phyloP scores from a whole-genome alignment of 2,888 invertebrate species.

The Patella pellucida region DNA sequence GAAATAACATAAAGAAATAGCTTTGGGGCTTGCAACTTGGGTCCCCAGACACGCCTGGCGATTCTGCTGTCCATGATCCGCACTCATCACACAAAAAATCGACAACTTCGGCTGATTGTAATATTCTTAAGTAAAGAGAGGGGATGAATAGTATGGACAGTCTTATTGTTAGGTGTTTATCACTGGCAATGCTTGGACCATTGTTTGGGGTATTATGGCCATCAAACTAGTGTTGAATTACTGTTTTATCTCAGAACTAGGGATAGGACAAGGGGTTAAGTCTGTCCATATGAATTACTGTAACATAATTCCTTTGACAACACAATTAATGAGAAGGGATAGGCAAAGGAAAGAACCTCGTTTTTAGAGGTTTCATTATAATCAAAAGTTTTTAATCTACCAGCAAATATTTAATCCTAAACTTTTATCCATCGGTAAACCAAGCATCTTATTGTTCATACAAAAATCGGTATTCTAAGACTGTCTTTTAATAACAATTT shows the following conservation, averaged over 20 bases:
- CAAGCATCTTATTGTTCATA: neutral
- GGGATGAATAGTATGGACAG: neutral
- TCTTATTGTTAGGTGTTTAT: neutral
- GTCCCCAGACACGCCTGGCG: neutral
- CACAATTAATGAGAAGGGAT: neutral
- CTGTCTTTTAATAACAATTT: too few relatives aligned
- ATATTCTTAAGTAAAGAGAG: conserved; percentile 7
- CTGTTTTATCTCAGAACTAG: neutral
- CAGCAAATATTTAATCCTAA: neutral
- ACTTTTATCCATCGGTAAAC: neutral
- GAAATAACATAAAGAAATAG: conserved; percentile 7
- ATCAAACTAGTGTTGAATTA: neutral
- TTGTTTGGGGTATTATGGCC: neutral
- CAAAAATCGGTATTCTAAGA: neutral
- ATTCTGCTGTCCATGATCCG: neutral
- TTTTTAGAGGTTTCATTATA: neutral
- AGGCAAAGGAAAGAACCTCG: neutral
- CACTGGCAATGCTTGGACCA: neutral
- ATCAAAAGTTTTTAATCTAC: neutral
- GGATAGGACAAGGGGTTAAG: conserved; percentile 9
- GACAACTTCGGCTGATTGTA: neutral
- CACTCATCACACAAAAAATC: conserved; percentile 1
- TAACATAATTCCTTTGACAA: conserved; percentile 3
- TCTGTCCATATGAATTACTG: conserved; percentile 1
- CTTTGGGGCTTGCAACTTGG: conserved; percentile 2